Evolutionary conservation across 2,888 invertebrate species (phyloP).

Genomic region (Platynereis dumerilii): DNA sequence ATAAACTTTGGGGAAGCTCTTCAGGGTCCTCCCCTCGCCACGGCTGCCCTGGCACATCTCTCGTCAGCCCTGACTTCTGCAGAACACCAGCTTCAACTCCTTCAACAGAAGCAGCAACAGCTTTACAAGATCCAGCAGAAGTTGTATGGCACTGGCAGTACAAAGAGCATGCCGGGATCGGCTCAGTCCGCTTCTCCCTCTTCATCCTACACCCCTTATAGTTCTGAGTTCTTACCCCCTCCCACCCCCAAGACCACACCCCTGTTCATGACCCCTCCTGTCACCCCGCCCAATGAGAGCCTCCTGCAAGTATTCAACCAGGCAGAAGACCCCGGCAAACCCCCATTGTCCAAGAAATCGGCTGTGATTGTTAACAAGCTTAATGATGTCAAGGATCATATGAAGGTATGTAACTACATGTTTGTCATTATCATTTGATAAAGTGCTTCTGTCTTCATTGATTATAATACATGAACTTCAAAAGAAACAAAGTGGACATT

Average conservation of each 20-base stretch:
- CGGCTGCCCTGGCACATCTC: constrained; percentile 43
- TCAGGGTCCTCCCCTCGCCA: constrained; percentile 39
- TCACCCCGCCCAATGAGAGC: constrained; percentile 51
- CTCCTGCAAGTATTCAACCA: constrained; percentile 15
- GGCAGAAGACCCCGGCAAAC: constrained; percentile 26
- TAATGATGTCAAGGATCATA: not conserved
- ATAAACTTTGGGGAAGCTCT: constrained; percentile 54
- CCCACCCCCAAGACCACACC: constrained; percentile 64
- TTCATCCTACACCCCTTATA: constrained; percentile 9
- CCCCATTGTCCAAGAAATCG: constrained; percentile 26
- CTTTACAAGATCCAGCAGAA: constrained; percentile 48
- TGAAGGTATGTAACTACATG: too few relatives aligned
- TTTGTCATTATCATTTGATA: too few relatives aligned
- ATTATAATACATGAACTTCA: too few relatives aligned
- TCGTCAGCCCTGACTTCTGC: constrained; percentile 46
- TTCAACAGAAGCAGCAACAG: constrained; percentile 43
- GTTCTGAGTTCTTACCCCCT: constrained; percentile 48
- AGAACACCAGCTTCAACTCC: constrained; percentile 48
- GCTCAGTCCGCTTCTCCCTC: constrained; percentile 8
- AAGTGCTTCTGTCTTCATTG: too few relatives aligned
- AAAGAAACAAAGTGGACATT: too few relatives aligned
- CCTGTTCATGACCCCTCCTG: constrained; percentile 57
- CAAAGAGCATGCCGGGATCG: constrained; percentile 4
- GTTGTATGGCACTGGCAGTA: constrained; percentile 1
- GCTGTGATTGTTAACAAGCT: not conserved